A percentile compares a stretch with the other conserved stretches of the same genome.
Conservation (phyloP, 2,113 vertebrate genomes). For the Nymphicus hollandicus region DNA sequence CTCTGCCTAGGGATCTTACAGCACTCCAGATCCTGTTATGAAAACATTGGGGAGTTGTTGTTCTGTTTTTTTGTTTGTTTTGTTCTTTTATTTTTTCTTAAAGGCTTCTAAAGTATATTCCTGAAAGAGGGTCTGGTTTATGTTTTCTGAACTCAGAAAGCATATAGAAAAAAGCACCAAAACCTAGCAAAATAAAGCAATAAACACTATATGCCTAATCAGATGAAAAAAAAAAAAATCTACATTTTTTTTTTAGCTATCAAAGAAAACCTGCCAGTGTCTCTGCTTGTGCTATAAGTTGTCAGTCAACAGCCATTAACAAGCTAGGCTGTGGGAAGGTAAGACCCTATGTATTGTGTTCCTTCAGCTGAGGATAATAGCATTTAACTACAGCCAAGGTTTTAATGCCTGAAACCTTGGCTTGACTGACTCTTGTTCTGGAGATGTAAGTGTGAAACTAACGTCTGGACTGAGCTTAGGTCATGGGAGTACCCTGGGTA, state of each 20-base stretch:
- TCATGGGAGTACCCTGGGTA: neutral
- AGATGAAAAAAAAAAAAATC: neutral
- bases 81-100: neutral
- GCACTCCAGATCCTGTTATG: slow-evolving; percentile 32
- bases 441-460: neutral
- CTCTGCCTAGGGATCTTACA: slow-evolving; percentile 1
- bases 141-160: slow-evolving; percentile 22
- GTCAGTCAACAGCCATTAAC: neutral
- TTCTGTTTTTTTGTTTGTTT: neutral
- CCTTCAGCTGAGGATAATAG: neutral
- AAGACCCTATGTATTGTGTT: neutral
- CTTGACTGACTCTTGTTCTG: neutral
- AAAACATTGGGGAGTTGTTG: neutral
- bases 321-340: neutral
- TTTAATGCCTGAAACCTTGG: neutral
- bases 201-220: neutral
- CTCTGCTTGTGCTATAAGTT: neutral
- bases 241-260: neutral
- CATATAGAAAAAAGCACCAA: slow-evolving; percentile 29
- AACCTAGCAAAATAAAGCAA: neutral
- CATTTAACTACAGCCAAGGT: neutral
- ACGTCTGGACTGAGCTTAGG: neutral
- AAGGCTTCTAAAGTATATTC: neutral
- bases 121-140: slow-evolving; percentile 23
- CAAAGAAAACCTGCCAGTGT: neutral